Evolutionary conservation across 2,113 vertebrate species (phyloP).

Genomic region (Gobio gobio): DNA sequence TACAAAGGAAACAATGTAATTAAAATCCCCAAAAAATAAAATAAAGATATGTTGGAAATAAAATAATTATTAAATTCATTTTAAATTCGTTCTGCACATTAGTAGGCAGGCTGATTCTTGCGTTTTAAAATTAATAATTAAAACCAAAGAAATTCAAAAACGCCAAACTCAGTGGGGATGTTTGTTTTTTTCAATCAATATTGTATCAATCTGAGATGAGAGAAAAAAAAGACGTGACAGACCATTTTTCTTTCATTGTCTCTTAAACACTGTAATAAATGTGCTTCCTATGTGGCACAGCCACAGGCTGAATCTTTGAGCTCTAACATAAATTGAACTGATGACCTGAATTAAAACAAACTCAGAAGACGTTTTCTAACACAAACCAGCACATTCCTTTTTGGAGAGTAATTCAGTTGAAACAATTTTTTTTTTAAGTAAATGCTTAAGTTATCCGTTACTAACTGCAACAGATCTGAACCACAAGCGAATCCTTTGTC

Average conservation of each 20-base stretch:
- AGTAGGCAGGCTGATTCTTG: background rate
- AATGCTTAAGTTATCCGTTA: background rate
- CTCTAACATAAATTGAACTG: background rate
- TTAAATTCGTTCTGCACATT: too few species aligned
- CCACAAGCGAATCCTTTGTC: slow-evolving; percentile 9
- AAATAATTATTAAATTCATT: too few species aligned
- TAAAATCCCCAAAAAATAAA: background rate
- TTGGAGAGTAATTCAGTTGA: background rate
- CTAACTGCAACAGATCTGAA: background rate
- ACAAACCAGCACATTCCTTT: background rate
- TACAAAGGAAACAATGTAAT: background rate
- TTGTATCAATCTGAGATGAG: background rate
- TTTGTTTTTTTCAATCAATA: background rate
- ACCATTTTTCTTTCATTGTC: background rate
- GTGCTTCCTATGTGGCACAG: background rate
- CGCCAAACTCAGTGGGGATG: background rate
- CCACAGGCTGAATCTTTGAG: background rate
- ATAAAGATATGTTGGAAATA: background rate
- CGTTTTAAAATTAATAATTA: background rate
- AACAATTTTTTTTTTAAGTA: too few species aligned
- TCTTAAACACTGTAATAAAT: background rate
- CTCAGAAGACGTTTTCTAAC: background rate
- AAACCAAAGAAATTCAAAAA: background rate
- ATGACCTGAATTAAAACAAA: background rate
- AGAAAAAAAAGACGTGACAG: background rate